These are phyloP conservation scores for Chionomys nivalis DNA, from an alignment of 2,113 vertebrate genomes.

Conservation along the genomic window DNA sequence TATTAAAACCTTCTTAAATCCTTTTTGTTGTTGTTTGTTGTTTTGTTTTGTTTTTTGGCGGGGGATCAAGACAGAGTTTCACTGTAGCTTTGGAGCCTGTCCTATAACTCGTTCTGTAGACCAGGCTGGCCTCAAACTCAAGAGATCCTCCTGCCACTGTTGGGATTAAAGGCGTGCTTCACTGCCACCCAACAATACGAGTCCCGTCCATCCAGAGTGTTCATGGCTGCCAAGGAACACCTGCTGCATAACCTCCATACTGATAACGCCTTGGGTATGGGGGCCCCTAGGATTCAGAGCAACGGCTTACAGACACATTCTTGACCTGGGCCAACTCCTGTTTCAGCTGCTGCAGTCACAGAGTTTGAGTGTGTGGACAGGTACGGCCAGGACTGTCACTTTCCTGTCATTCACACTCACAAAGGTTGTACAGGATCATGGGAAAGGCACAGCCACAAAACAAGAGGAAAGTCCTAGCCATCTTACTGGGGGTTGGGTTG, in stretches of 20 bases:
- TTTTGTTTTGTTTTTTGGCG: too few relatives aligned
- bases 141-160: too few relatives aligned
- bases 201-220: not conserved
- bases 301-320: not conserved
- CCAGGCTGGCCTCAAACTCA: too few relatives aligned
- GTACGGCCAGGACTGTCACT: not conserved
- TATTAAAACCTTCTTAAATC: not conserved
- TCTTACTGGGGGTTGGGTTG: not conserved
- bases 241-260: constrained; percentile 19
- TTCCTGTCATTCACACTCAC: not conserved
- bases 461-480: not conserved
- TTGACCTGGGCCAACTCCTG: not conserved
- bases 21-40: too few relatives aligned
- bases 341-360: not conserved
- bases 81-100: too few relatives aligned
- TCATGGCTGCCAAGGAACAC: not conserved
- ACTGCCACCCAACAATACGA: too few relatives aligned
- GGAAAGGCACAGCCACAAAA: constrained; percentile 11
- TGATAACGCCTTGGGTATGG: not conserved
- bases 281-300: constrained; percentile 15
- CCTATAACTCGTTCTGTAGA: too few relatives aligned
- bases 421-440: not conserved
- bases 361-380: not conserved
- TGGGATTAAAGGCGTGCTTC: too few relatives aligned
- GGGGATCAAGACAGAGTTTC: too few relatives aligned